A percentile compares a stretch with the other conserved stretches of the same genome.
phyloP scores from a whole-genome alignment of 1,140 invertebrate species.

The Campoletis sonorensis region DNA sequence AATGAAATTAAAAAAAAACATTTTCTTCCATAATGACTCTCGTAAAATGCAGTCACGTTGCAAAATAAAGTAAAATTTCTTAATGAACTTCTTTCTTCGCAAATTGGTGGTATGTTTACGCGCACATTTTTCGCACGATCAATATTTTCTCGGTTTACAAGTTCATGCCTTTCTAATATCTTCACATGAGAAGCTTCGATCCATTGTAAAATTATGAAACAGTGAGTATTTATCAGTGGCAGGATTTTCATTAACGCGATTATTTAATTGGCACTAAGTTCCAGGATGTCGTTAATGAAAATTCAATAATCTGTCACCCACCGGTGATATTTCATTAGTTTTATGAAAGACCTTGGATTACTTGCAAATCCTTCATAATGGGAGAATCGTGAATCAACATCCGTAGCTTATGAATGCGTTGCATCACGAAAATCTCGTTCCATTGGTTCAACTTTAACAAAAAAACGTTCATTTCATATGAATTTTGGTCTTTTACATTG shows the following conservation, averaged over 20 bases:
- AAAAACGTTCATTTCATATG: neutral
- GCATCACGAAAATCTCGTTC: neutral
- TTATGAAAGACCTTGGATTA: constrained; percentile 32
- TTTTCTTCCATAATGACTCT: no score
- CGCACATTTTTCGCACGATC: neutral
- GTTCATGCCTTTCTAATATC: neutral
- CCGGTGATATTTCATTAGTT: constrained; percentile 42
- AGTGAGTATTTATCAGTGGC: neutral
- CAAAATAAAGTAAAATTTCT: no score
- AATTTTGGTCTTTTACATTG: neutral
- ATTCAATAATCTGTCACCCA: constrained; percentile 23
- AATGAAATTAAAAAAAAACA: no score
- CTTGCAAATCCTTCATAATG: neutral
- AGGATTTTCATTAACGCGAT: constrained; percentile 22
- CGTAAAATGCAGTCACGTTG: no score
- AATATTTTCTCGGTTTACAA: no score
- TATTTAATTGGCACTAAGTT: neutral
- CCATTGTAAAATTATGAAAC: neutral
- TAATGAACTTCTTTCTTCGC: no score
- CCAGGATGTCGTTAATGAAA: neutral
- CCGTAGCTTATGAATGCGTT: neutral
- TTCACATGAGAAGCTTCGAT: neutral
- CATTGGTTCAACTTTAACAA: neutral
- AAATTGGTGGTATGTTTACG: no score
- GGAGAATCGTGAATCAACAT: neutral